phyloP scores from a whole-genome alignment of 1,140 invertebrate species.

The Temnothorax curvispinosus region DNA sequence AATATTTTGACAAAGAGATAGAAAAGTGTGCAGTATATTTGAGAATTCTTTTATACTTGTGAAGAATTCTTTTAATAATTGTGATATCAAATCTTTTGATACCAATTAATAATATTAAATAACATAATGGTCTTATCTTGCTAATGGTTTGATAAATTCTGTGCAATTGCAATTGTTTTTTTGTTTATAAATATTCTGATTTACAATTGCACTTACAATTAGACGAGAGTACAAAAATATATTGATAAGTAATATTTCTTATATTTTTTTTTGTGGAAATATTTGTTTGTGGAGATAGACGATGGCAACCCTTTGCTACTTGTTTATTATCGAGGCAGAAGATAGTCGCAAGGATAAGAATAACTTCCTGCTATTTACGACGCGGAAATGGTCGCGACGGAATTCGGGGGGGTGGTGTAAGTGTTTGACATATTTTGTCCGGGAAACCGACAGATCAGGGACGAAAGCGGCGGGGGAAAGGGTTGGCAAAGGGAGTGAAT shows the following conservation, averaged over 20 bases:
- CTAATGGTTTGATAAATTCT: background rate
- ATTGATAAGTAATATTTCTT: background rate
- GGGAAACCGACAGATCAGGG: constrained; percentile 84
- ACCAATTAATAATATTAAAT: background rate
- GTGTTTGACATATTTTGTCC: constrained; percentile 85
- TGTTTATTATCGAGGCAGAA: background rate
- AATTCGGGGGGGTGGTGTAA: constrained; percentile 54
- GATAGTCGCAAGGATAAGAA: background rate
- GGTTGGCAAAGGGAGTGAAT: constrained; percentile 69
- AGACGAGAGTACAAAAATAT: background rate
- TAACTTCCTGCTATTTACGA: constrained; percentile 40
- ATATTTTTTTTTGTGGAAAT: background rate
- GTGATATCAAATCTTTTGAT: background rate
- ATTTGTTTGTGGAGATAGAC: background rate
- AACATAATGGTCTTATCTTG: background rate
- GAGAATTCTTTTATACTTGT: background rate
- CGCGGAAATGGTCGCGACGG: constrained; percentile 44
- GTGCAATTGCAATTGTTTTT: background rate
- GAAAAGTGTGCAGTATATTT: background rate
- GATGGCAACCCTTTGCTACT: background rate
- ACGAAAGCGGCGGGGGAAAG: constrained; percentile 72
- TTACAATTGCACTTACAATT: background rate
- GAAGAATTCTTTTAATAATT: background rate
- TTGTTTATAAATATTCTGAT: background rate
- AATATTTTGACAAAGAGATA: background rate